Evolutionary conservation across 2,888 invertebrate genomes (phyloP).

Genomic region (Platypus cylindrus): DNA sequence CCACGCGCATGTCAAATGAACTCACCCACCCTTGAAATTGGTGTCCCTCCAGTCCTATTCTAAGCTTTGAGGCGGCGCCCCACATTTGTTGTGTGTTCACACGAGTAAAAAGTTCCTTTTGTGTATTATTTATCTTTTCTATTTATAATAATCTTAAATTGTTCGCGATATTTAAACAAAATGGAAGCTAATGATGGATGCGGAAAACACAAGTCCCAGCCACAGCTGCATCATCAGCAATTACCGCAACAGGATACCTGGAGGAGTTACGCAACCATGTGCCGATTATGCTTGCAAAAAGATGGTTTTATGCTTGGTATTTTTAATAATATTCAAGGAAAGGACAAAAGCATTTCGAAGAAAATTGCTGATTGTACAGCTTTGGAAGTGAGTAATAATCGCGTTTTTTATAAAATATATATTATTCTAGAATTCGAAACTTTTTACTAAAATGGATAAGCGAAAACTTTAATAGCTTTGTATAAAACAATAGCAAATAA

Average conservation of each 20-base stretch:
- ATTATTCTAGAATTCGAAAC: too few species aligned
- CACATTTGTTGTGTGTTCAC: conserved; percentile 24
- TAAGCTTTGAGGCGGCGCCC: conserved; percentile 39
- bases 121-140: conserved; percentile 9
- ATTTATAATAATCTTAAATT: too few species aligned
- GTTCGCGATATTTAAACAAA: too few species aligned
- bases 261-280: conserved; percentile 48
- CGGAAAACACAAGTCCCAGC: too few species aligned
- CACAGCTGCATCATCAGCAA: too few species aligned
- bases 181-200: conserved; percentile 21
- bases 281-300: conserved; percentile 52
- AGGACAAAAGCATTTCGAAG: conserved; percentile 35
- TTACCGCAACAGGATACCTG: too few species aligned
- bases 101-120: conserved; percentile 6
- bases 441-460: too few species aligned
- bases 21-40: conserved; percentile 32
- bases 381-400: conserved; percentile 30
- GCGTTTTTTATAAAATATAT: neutral
- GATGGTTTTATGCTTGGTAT: conserved; percentile 50
- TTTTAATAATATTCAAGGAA: conserved; percentile 42
- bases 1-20: conserved; percentile 34
- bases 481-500: too few species aligned
- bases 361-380: conserved; percentile 37
- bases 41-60: conserved; percentile 35
- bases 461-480: too few species aligned